Percentiles rank a stretch among this genome's conserved stretches.
phyloP scores from a whole-genome alignment of 2,888 invertebrate species.

The Protophormia terraenovae region DNA sequence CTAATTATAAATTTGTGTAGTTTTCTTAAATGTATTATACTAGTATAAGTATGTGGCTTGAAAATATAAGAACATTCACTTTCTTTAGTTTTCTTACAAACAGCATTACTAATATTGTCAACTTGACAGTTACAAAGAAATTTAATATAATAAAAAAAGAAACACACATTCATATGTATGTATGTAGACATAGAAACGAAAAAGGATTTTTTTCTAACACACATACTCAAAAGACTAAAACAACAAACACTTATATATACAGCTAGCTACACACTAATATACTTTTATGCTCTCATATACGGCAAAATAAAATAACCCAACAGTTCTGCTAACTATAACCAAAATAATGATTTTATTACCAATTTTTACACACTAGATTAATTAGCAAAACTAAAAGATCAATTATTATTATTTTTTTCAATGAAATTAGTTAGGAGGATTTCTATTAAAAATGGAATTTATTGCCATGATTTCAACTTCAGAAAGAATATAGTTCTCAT shows the following conservation, averaged over 20 bases:
- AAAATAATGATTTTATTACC: no score
- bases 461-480: no score
- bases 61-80: not conserved
- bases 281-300: not conserved
- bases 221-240: not conserved
- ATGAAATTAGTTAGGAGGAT: no score
- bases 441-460: no score
- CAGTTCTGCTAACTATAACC: not conserved
- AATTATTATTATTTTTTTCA: no score
- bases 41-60: no score
- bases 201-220: not conserved
- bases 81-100: not conserved
- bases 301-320: no score
- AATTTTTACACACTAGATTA: no score
- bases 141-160: not conserved
- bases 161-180: not conserved
- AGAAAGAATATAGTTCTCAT: no score
- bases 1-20: not conserved
- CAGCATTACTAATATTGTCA: constrained; percentile 28
- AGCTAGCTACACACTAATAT: not conserved
- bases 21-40: not conserved
- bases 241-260: not conserved
- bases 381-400: no score
- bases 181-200: not conserved
- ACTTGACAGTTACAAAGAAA: constrained; percentile 44